Base-by-base conservation (phyloP, 1,140 invertebrate genomes). In the Aradophagus sp. region DNA sequence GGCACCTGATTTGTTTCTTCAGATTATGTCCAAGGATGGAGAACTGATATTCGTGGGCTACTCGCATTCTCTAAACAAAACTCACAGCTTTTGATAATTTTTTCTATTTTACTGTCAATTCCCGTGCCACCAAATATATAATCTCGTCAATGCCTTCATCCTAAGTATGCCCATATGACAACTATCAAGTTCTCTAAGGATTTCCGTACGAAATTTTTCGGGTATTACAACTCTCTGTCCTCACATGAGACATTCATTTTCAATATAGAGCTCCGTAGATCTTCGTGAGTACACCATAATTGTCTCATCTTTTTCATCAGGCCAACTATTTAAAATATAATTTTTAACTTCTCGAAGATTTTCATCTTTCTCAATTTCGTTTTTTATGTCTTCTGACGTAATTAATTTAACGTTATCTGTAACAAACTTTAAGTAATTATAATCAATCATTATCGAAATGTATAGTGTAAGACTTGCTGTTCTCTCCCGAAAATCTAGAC, bases 141-240 rank as follows among this genome's bases (percentile, higher is more conserved):
- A 75, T 34, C 84, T 23, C 0, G 84, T 85, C 0, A 86, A 17
- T 2, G 41, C 19, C 73, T 89, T 89, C 80, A 86, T 88, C 44
- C 77, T 78, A 4, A 77, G 74, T 1, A 86, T 76, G 1, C 85
- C 84, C 3, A 79, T 39, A 63, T 87, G 84, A 4, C 0, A 2
- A 1, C 2, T 19, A 75, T 89, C 86, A n/a, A 88, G 47, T 52
- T 82, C 75, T 5, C 56, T 42, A 31, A 84, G 34, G n/a, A 84
- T 20, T 8, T 17, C 27, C 15, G 39, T 11, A 8, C 1, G 3
- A 1, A 58, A 15, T 13, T 5, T 1, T 10, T 39, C 5, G 0
- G 55, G 55, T 5, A 52, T 19, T n/a, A 61, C 5, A 5, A 36
- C 14, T 1, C 44, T 10, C 3, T 20, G 8, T 3, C 26, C 36